Percentiles rank a stretch among this genome's conserved stretches.
Evolutionary conservation across 2,113 vertebrate species (phyloP).

Genomic region (Ramphastos sulfuratus): DNA sequence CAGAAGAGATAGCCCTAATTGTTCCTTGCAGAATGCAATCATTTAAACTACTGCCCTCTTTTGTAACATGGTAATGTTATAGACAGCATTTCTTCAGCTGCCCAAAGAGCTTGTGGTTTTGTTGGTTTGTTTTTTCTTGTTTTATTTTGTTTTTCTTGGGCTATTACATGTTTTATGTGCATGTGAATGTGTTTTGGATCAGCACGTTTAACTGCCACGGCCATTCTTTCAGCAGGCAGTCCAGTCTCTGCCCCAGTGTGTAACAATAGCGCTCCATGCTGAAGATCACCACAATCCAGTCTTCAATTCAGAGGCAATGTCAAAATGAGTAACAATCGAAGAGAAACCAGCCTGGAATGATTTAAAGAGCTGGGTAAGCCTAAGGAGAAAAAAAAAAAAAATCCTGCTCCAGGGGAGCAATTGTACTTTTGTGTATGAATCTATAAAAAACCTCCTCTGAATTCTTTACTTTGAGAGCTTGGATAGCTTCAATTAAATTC

Average conservation of each 20-base stretch:
- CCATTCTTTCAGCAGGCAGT: neutral
- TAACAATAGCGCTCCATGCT: neutral
- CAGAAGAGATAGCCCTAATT: neutral
- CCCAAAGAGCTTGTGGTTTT: neutral
- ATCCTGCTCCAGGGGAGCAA: neutral
- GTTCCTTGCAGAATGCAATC: neutral
- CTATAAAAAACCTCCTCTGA: neutral
- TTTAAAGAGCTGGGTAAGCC: conserved; percentile 21
- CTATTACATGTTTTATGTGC: neutral
- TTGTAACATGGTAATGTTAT: neutral
- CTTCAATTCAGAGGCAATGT: neutral
- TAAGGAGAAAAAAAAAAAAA: neutral
- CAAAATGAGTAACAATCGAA: neutral
- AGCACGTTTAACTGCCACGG: neutral
- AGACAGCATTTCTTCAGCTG: neutral
- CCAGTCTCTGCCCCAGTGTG: neutral
- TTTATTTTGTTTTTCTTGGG: neutral
- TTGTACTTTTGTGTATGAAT: conserved; percentile 36
- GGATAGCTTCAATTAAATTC: conserved; percentile 24
- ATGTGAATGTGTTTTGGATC: neutral
- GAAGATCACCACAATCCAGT: neutral
- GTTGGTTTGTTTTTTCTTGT: neutral
- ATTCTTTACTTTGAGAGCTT: conserved; percentile 24
- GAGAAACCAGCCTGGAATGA: conserved; percentile 1
- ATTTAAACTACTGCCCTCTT: neutral